phyloP scores from a whole-genome alignment of 2,797 vertebrate genomes.

The Typhlichthys eigenmanni region DNA sequence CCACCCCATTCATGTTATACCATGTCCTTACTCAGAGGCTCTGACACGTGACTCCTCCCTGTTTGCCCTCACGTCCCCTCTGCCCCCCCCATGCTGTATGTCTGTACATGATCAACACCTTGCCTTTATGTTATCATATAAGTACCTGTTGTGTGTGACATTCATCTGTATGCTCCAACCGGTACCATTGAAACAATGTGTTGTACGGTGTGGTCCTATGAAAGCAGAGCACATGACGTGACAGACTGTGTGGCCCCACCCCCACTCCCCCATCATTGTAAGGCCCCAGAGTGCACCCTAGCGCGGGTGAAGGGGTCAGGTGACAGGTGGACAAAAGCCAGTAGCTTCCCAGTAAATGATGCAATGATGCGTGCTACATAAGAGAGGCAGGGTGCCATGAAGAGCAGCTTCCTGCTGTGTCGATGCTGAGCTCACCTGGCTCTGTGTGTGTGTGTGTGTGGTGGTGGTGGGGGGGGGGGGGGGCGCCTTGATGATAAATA shows the following conservation, averaged over 20 bases:
- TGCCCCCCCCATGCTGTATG: neutral
- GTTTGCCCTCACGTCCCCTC: conserved; percentile 30
- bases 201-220: too few relatives aligned
- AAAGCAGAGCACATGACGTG: conserved; percentile 30
- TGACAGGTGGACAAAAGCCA: conserved; percentile 78
- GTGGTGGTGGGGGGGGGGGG: conserved; percentile 28
- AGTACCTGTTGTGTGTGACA: too few relatives aligned
- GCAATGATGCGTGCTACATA: conserved; percentile 78
- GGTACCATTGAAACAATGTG: too few relatives aligned
- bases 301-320: conserved; percentile 65
- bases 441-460: conserved; percentile 4
- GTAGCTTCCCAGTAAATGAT: conserved; percentile 76
- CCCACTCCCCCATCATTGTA: neutral
- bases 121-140: too few relatives aligned
- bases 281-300: conserved; percentile 62
- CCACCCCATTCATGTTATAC: conserved; percentile 24
- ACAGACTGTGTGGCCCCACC: conserved; percentile 36
- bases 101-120: too few relatives aligned
- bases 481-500: conserved; percentile 53
- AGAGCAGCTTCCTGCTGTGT: conserved; percentile 57
- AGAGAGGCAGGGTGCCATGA: conserved; percentile 72
- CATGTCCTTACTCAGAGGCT: conserved; percentile 27
- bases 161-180: too few relatives aligned
- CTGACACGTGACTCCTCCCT: conserved; percentile 40
- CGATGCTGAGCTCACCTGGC: conserved; percentile 55